phyloP scores from a whole-genome alignment of 2,113 vertebrate species.

The Malaclemys terrapin region DNA sequence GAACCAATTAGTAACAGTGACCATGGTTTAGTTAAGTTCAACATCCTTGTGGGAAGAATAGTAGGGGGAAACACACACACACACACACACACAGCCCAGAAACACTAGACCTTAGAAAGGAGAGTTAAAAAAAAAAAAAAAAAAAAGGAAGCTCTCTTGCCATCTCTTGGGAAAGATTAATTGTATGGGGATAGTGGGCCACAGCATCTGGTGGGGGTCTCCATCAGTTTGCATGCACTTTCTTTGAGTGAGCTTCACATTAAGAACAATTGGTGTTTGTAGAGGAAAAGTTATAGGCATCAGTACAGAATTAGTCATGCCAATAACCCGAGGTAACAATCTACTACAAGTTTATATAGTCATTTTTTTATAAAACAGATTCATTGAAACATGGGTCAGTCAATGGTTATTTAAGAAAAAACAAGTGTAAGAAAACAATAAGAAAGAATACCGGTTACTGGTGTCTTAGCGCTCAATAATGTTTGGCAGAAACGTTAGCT shows the following conservation, averaged over 20 bases:
- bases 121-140: too few relatives aligned
- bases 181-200: background rate
- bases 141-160: too few relatives aligned
- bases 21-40: background rate
- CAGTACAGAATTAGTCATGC: background rate
- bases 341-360: background rate
- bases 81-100: too few relatives aligned
- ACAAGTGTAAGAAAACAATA: background rate
- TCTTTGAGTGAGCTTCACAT: background rate
- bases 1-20: background rate
- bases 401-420: conserved; percentile 20
- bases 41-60: background rate
- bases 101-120: too few relatives aligned
- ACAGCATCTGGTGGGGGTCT: background rate
- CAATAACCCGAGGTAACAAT: background rate
- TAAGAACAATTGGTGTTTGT: background rate
- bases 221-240: background rate
- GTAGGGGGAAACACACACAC: too few relatives aligned
- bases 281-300: background rate
- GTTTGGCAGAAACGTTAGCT: background rate
- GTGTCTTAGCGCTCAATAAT: background rate
- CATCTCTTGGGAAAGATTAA: too few relatives aligned
- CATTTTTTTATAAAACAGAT: conserved; percentile 4
- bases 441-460: background rate
- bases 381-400: background rate